Percentiles rank a stretch among this genome's conserved stretches.
phyloP scores from a whole-genome alignment of 2,888 invertebrate genomes.

The Drosophila nr. perissopoda region DNA sequence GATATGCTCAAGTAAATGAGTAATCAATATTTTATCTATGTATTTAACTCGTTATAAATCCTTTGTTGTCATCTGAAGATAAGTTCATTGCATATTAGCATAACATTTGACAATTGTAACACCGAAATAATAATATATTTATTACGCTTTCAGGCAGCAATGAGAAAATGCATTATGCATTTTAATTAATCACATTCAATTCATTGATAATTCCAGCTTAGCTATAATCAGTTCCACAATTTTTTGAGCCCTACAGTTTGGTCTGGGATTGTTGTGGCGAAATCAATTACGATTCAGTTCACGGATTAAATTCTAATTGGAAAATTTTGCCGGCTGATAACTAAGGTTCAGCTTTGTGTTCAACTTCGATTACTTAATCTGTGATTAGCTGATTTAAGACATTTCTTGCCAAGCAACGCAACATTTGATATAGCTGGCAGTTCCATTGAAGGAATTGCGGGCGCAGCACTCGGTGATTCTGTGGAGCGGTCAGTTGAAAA shows the following conservation, averaged over 20 bases:
- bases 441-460: background rate
- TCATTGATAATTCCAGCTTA: background rate
- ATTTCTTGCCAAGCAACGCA: background rate
- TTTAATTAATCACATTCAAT: background rate
- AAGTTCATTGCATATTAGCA: background rate
- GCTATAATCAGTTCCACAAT: background rate
- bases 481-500: constrained; percentile 23
- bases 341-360: background rate
- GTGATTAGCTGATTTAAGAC: background rate
- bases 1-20: background rate
- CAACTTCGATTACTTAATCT: background rate
- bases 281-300: background rate
- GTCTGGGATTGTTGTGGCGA: background rate
- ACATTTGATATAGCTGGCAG: background rate
- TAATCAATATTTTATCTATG: background rate
- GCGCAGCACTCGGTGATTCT: constrained; percentile 9
- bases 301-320: background rate
- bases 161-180: background rate
- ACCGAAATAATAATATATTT: background rate
- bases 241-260: background rate
- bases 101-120: background rate
- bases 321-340: background rate
- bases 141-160: background rate
- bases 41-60: background rate
- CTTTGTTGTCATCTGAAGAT: background rate